Evolutionary conservation across 2,888 invertebrate genomes (phyloP).

Genomic region (Alloplasta piceator): DNA sequence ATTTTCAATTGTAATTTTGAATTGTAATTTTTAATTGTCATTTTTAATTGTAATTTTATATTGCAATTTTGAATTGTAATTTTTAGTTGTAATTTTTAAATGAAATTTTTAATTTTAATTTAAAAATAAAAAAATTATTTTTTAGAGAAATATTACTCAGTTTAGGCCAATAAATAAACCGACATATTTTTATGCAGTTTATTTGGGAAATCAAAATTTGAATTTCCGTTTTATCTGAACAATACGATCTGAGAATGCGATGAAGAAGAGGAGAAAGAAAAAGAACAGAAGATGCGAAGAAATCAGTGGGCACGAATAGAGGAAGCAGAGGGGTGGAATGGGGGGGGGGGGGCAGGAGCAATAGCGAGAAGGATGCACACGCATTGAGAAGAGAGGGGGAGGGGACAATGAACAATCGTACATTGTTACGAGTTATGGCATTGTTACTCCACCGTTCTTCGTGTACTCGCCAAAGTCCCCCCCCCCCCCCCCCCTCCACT

Average conservation of each 20-base stretch:
- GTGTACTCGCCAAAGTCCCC: constrained; percentile 25
- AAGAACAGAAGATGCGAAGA: constrained; percentile 43
- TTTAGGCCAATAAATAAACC: no score
- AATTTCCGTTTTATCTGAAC: no score
- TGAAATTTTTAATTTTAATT: no score
- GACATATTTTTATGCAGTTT: no score
- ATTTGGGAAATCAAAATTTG: no score
- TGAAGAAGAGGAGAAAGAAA: constrained; percentile 12
- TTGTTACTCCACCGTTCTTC: constrained; percentile 80
- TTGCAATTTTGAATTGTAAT: no score
- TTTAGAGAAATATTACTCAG: no score
- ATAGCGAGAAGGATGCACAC: constrained; percentile 67
- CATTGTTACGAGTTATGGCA: constrained; percentile 83
- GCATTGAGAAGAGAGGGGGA: constrained; percentile 71
- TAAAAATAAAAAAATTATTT: no score
- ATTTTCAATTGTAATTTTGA: no score
- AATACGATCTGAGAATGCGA: constrained; percentile 9
- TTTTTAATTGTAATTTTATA: no score
- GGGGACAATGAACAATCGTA: constrained; percentile 83
- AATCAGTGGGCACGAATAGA: constrained; percentile 56
- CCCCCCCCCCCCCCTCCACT: constrained; percentile 2
- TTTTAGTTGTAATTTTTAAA: no score
- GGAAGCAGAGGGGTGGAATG: neutral
- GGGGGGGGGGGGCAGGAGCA: constrained; percentile 61
- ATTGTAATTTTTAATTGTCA: no score